These are phyloP conservation scores for Neotoma lepida DNA, from an alignment of 2,113 vertebrate species.

Conservation along the genomic window DNA sequence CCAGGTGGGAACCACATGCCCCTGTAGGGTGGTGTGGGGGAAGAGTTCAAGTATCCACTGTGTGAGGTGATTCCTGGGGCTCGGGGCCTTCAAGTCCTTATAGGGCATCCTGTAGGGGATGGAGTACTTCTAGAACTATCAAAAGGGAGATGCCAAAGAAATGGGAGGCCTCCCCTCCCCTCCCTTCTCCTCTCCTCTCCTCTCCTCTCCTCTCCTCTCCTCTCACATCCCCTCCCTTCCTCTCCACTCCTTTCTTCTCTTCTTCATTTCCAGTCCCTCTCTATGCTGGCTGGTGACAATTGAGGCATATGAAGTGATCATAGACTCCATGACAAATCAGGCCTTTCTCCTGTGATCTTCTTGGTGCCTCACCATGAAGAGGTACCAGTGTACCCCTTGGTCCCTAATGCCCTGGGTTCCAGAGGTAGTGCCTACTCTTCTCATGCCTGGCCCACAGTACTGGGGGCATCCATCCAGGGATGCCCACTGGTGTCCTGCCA, in stretches of 20 bases:
- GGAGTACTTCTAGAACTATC: not conserved
- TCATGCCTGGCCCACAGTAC: not conserved
- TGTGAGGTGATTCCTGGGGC: not conserved
- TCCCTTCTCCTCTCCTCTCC: not conserved
- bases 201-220: rapidly evolving
- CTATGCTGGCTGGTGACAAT: not conserved
- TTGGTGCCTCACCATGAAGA: too few relatives aligned
- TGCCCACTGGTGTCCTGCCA: not conserved
- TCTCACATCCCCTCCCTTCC: rapidly evolving
- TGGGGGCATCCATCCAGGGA: not conserved
- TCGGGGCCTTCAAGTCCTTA: not conserved
- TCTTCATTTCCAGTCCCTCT: not conserved
- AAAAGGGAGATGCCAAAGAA: not conserved
- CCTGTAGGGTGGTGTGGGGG: not conserved
- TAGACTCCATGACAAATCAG: too few relatives aligned
- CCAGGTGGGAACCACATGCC: not conserved
- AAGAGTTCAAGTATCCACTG: too few relatives aligned
- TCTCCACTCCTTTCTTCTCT: not conserved
- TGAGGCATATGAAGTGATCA: not conserved
- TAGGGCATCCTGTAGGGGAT: not conserved
- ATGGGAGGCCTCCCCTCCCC: too few relatives aligned
- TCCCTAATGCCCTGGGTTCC: not conserved
- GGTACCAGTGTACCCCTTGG: not conserved
- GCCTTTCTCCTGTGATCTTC: not conserved
- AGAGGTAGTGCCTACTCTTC: not conserved